Evolutionary conservation across 2,888 invertebrate species (phyloP), one percentile per base, ranked within the genome.

Genomic region (Mimachlamys varia): DNA sequence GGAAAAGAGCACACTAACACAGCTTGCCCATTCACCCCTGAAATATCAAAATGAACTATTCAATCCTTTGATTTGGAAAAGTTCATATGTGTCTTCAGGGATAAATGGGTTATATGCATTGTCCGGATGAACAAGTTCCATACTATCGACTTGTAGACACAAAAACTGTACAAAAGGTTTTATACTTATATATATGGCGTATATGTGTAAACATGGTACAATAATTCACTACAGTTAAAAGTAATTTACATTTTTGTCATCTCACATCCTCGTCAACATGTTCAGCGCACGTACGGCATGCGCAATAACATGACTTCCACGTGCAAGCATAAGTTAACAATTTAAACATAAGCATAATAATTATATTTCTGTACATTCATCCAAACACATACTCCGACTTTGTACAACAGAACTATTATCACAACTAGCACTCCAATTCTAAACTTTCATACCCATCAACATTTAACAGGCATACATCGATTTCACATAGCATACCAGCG

Each of bases 141-240:
- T 10, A 12, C 27, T 33, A 58, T n/a, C 58, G 58, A 33, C 76
- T 76, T 10, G 76, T 22, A 76, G 27, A 76, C 76, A 76, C 76
- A 76, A 27, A 27, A 5, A 15, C 62, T 27, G 27, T 76, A 27
- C 76, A 76, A 27, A 10, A 22, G 33, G 27, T 15, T 76, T 33
- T 15, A 27, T 33, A 76, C 27, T 76, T 10, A 76, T 76, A 76
- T 76, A 76, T 76, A 76, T 76, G 76, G 76, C 76, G 76, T 76
- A 27, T 76, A 76, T 3, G 22, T 62, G n/a, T 62, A 62, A 62
- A 62, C 62, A 62, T 62, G 62, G 62, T 76, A 33, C 76, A 76
- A 4, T 76, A 76, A 76, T 76, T 22, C 10, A 44, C 76, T 76
- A 76, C 76, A 76, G 0, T 33, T 76, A 62, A 62, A 62, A 62